Percentiles rank a stretch among this genome's conserved stretches.
Conservation (phyloP, 2,113 vertebrate species). For the Bujurquina vittata region DNA sequence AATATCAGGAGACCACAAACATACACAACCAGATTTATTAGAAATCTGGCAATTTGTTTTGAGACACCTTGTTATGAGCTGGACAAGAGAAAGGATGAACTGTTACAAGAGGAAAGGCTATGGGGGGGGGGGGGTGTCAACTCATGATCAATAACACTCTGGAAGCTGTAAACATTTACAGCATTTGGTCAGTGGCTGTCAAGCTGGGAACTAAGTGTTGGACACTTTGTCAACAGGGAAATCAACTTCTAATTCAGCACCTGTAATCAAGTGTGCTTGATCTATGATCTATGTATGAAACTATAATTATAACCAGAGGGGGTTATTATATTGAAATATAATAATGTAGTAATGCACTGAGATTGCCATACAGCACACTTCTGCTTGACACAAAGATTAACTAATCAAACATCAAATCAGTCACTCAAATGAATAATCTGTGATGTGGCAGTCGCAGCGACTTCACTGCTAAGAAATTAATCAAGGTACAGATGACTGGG, state of each 20-base stretch:
- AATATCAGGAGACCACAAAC: neutral
- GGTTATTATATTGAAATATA: neutral
- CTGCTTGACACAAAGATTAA: neutral
- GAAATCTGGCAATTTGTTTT: neutral
- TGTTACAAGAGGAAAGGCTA: neutral
- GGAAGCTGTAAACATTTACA: neutral
- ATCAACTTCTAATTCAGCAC: neutral
- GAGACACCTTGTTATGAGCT: neutral
- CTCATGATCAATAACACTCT: neutral
- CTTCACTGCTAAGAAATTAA: neutral
- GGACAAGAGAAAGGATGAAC: neutral
- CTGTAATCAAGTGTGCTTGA: neutral
- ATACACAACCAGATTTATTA: slow-evolving; percentile 1
- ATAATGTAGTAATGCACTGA: neutral
- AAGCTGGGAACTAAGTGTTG: neutral
- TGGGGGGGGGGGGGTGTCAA: neutral
- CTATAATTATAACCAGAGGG: neutral
- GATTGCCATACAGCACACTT: neutral
- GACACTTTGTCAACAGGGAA: neutral
- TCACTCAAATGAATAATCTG: neutral
- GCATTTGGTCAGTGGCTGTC: neutral
- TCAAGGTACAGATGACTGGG: neutral
- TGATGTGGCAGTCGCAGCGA: neutral
- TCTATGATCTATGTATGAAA: neutral
- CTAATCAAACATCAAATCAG: neutral